phyloP scores from a whole-genome alignment of 2,113 vertebrate genomes.

The Formicarius rufipectus region DNA sequence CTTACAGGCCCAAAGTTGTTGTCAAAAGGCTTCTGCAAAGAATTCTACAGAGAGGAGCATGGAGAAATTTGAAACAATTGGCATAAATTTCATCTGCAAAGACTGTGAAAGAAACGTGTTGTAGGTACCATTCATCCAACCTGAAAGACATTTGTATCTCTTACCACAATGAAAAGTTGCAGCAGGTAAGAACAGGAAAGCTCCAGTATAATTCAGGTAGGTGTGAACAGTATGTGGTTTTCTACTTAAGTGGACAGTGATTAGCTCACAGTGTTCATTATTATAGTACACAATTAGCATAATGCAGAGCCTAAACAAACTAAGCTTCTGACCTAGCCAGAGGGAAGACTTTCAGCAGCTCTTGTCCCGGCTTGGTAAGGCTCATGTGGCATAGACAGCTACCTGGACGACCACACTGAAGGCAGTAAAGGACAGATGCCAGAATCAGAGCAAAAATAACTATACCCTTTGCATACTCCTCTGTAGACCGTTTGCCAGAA shows the following conservation, averaged over 20 bases:
- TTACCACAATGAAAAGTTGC: background rate
- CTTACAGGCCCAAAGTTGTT: conserved; percentile 72
- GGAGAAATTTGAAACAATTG: background rate
- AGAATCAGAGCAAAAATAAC: background rate
- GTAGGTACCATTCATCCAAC: background rate
- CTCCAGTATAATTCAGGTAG: background rate
- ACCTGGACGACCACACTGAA: background rate
- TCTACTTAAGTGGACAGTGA: background rate
- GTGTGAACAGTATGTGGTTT: background rate
- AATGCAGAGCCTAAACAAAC: background rate
- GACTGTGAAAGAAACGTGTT: background rate
- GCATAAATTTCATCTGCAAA: background rate
- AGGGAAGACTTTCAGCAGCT: background rate
- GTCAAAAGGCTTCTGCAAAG: conserved; percentile 51
- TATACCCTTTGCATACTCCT: background rate
- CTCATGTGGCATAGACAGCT: background rate
- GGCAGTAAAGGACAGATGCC: background rate
- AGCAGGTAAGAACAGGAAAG: background rate
- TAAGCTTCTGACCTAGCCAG: background rate
- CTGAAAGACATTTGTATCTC: background rate
- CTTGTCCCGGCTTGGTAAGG: background rate
- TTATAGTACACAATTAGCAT: background rate
- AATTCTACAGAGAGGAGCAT: background rate
- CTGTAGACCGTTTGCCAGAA: background rate
- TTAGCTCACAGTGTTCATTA: background rate